Conservation (phyloP, 2,797 vertebrate genomes). For the Microcaecilia unicolor region DNA sequence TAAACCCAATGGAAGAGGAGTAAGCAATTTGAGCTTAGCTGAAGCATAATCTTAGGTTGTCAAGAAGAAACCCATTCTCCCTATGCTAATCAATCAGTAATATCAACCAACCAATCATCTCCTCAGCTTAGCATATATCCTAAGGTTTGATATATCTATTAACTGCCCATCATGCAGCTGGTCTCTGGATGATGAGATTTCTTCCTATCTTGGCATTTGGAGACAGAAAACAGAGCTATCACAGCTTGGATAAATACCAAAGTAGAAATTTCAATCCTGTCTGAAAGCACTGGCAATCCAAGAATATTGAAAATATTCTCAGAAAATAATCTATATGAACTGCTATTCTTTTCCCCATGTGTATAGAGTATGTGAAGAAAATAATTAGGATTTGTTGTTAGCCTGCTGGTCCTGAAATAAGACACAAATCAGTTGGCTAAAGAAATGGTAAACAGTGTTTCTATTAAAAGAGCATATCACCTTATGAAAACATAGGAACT, state of each 20-base stretch:
- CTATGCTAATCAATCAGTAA: constrained; percentile 97
- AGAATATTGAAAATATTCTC: constrained; percentile 53
- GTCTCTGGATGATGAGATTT: constrained; percentile 76
- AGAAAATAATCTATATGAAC: constrained; percentile 52
- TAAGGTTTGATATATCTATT: constrained; percentile 96
- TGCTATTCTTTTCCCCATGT: constrained; percentile 45
- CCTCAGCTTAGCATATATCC: constrained; percentile 88
- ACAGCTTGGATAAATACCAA: constrained; percentile 90
- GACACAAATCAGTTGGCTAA: constrained; percentile 15
- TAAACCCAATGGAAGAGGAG: constrained; percentile 82
- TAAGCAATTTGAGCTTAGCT: constrained; percentile 86
- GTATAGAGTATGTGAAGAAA: constrained; percentile 17
- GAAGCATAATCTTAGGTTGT: constrained; percentile 97
- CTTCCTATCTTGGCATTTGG: constrained; percentile 87
- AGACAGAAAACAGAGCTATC: constrained; percentile 91
- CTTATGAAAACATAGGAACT: constrained; percentile 6
- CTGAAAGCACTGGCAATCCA: constrained; percentile 80
- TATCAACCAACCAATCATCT: constrained; percentile 84
- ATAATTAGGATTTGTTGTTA: constrained; percentile 15
- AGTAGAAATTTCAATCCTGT: constrained; percentile 84
- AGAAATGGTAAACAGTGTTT: no score
- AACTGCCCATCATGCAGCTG: constrained; percentile 82
- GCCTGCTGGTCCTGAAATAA: constrained; percentile 28
- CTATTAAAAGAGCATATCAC: no score
- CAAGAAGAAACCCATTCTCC: constrained; percentile 84